Percentiles rank a stretch among this genome's conserved stretches.
These are phyloP conservation scores for Spilosoma lubricipeda DNA, from an alignment of 2,888 invertebrate genomes.

Conservation along the genomic window DNA sequence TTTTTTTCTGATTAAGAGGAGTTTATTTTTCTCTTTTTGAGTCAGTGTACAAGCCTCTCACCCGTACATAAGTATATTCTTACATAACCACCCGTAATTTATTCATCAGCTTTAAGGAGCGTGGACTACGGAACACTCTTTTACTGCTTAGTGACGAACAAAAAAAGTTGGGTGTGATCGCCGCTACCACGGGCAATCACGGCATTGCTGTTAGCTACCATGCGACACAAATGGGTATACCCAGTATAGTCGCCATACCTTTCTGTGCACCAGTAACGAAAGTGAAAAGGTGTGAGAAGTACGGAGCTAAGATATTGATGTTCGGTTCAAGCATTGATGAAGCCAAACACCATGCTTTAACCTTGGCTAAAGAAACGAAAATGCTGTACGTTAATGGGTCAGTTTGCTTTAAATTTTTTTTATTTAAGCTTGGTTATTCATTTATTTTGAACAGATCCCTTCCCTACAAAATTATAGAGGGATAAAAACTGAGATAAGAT, in stretches of 20 bases:
- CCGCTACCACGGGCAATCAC: constrained; percentile 97
- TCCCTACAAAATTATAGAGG: not conserved
- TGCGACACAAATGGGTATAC: constrained; percentile 88
- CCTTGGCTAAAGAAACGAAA: constrained; percentile 89
- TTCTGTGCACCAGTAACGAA: constrained; percentile 95
- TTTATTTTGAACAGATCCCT: not conserved
- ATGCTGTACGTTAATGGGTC: constrained; percentile 95
- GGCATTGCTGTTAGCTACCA: constrained; percentile 93
- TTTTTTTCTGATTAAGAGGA: no score
- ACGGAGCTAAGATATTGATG: constrained; percentile 92
- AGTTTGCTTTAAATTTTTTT: constrained; percentile 45
- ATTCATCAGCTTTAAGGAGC: constrained; percentile 93
- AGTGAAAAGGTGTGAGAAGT: constrained; percentile 92
- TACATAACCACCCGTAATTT: not conserved
- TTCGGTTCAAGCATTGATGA: constrained; percentile 92
- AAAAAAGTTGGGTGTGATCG: constrained; percentile 91
- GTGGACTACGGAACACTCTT: constrained; percentile 95
- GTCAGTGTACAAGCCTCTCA: no score
- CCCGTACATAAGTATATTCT: not conserved
- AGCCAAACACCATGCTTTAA: constrained; percentile 91
- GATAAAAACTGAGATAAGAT: not conserved
- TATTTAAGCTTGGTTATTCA: not conserved
- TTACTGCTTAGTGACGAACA: constrained; percentile 90
- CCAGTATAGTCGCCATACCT: constrained; percentile 96
- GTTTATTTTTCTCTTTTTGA: no score